These are phyloP conservation scores for Drosophila repletoides DNA, from an alignment of 1,140 invertebrate genomes.

Conservation along the genomic window DNA sequence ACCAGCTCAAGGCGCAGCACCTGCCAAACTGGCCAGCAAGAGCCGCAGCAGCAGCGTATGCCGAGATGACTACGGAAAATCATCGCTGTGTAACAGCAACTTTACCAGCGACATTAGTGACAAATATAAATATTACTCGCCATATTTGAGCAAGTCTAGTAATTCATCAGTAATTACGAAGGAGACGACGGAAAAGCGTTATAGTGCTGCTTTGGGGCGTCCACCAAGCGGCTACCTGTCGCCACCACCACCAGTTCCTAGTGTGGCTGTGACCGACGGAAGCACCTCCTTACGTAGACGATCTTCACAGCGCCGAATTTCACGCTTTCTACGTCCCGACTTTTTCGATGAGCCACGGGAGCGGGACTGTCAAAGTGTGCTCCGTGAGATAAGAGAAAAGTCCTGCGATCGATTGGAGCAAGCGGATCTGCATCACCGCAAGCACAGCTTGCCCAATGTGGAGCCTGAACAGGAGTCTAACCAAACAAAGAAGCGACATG, in stretches of 20 bases:
- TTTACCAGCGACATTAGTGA: constrained; percentile 76
- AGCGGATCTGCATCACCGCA: constrained; percentile 48
- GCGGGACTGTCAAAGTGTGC: constrained; percentile 86
- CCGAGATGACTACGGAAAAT: constrained; percentile 67
- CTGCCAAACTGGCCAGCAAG: constrained; percentile 23
- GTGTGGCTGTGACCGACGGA: constrained; percentile 36
- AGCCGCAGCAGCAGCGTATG: constrained; percentile 73
- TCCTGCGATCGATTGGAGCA: constrained; percentile 52
- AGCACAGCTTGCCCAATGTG: constrained; percentile 66
- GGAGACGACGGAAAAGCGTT: constrained; percentile 53
- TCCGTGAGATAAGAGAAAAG: constrained; percentile 86
- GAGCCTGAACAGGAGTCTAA: constrained; percentile 31
- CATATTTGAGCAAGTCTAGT: constrained; percentile 66
- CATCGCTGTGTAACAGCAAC: constrained; percentile 61
- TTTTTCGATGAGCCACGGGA: constrained; percentile 88
- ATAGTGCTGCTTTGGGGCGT: constrained; percentile 64
- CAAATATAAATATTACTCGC: constrained; percentile 81
- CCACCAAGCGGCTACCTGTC: constrained; percentile 80
- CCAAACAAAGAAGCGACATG: constrained; percentile 41
- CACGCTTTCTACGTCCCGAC: constrained; percentile 89
- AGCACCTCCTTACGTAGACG: constrained; percentile 81
- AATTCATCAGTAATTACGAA: constrained; percentile 36
- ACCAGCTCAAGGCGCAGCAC: not conserved
- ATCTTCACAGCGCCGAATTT: constrained; percentile 85
- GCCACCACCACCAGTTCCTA: constrained; percentile 46